phyloP scores from a whole-genome alignment of 2,113 vertebrate species.

The Taxidea taxus region DNA sequence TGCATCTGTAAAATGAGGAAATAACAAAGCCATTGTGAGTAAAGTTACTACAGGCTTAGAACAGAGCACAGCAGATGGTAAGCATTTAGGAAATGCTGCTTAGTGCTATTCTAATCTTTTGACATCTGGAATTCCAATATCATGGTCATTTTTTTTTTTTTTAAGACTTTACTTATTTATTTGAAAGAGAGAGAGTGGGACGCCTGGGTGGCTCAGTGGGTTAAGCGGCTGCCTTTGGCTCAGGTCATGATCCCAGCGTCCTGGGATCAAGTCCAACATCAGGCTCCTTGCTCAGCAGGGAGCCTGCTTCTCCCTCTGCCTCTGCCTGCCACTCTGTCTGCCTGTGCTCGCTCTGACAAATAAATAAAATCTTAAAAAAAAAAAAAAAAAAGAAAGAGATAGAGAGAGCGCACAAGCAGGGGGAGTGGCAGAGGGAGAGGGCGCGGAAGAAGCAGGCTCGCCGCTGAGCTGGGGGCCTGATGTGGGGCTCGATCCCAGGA shows the following conservation, averaged over 20 bases:
- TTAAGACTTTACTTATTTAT: not conserved
- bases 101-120: too few relatives aligned
- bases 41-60: not conserved
- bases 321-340: too few relatives aligned
- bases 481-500: not conserved
- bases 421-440: not conserved
- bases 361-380: too few relatives aligned
- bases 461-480: not conserved
- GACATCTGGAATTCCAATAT: not conserved
- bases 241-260: too few relatives aligned
- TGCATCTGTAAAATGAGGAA: not conserved
- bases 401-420: not conserved
- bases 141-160: not conserved
- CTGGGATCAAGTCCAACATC: too few relatives aligned
- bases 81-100: not conserved
- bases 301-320: too few relatives aligned
- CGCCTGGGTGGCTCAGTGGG: too few relatives aligned
- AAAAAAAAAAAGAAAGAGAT: not conserved
- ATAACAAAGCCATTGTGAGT: not conserved
- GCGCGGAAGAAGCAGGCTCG: not conserved
- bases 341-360: too few relatives aligned
- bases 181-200: not conserved
- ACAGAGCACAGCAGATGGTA: not conserved
- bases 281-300: too few relatives aligned
- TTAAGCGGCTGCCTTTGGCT: too few relatives aligned